These are phyloP conservation scores for Labeo calbasu DNA, from an alignment of 2,797 vertebrate genomes.

Conservation along the genomic window DNA sequence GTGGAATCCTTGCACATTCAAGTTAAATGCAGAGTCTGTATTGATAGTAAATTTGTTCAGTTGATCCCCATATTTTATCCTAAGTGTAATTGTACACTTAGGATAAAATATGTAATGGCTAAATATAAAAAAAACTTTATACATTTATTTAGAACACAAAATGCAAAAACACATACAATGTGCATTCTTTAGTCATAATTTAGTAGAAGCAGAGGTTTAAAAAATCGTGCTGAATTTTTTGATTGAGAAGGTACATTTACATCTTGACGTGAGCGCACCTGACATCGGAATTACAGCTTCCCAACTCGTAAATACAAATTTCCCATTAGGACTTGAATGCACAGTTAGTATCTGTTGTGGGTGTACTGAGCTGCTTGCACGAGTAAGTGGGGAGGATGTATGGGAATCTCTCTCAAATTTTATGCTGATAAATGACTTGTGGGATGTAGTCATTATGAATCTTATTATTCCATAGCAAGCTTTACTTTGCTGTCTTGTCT, in stretches of 20 bases:
- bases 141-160: background rate
- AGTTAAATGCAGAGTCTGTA: background rate
- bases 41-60: too few species aligned
- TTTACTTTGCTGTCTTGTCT: conserved; percentile 35
- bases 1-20: background rate
- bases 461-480: conserved; percentile 28
- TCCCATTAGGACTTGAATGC: background rate
- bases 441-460: conserved; percentile 32
- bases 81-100: background rate
- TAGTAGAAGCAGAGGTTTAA: background rate
- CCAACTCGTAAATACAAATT: conserved; percentile 4
- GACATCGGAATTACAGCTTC: background rate
- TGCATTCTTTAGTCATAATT: background rate
- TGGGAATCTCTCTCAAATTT: conserved; percentile 22
- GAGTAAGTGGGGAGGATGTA: conserved; percentile 28
- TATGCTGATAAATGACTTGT: conserved; percentile 34
- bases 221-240: background rate
- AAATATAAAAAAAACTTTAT: background rate
- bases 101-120: background rate
- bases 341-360: conserved; percentile 14
- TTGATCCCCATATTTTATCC: background rate
- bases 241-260: background rate
- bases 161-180: background rate
- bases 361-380: conserved; percentile 19
- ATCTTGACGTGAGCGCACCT: background rate